Conservation (phyloP, 1,140 invertebrate genomes). For the Bombus fervidus region DNA sequence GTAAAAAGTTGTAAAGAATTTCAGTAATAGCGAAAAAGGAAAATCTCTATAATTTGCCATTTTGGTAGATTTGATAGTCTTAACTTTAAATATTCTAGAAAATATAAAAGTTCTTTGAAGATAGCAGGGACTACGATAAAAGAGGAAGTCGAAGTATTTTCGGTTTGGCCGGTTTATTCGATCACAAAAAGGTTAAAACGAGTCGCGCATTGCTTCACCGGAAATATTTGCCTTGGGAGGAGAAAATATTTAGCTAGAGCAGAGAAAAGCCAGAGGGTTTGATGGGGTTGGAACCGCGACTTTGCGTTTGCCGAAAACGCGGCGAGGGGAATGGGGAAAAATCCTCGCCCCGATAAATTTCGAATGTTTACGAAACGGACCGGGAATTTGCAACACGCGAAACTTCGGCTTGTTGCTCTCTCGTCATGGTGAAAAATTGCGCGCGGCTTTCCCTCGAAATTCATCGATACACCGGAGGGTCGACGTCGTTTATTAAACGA, state of each 20-base stretch:
- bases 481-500: slow-evolving; percentile 43
- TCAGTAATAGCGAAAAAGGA: too few species aligned
- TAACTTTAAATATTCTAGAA: too few species aligned
- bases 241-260: background rate
- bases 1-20: too few species aligned
- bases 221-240: background rate
- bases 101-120: too few species aligned
- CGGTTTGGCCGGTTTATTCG: background rate
- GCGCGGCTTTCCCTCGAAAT: slow-evolving; percentile 16
- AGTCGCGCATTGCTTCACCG: background rate
- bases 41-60: too few species aligned
- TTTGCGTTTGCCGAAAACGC: background rate
- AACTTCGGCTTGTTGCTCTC: slow-evolving; percentile 1
- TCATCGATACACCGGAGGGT: slow-evolving; percentile 21
- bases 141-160: background rate
- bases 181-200: background rate
- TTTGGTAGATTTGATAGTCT: too few species aligned
- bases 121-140: background rate
- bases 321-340: background rate
- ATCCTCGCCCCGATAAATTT: slow-evolving; percentile 10
- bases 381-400: background rate
- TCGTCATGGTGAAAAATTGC: slow-evolving; percentile 25
- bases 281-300: background rate
- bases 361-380: slow-evolving; percentile 20
- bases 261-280: background rate